A percentile compares a stretch with the other conserved stretches of the same genome.
Evolutionary conservation across 2,888 invertebrate species (phyloP).

Genomic region (Oxycera nigricornis): DNA sequence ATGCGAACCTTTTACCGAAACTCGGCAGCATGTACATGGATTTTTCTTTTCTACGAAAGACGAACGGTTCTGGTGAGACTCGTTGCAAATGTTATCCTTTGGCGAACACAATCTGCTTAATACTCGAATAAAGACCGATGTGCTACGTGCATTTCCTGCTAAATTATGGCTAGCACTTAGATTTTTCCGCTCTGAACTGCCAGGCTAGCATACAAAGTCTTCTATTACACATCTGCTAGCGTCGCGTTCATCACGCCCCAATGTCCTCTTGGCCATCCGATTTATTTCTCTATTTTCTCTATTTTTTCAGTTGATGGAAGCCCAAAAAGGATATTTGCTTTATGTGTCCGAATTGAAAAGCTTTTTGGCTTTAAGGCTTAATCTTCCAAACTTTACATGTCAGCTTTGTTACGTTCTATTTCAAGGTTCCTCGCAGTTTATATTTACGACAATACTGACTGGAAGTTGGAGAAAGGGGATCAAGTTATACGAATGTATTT

Average conservation of each 20-base stretch:
- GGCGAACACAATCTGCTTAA: slow-evolving; percentile 35
- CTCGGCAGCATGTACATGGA: not conserved
- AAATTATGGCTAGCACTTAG: slow-evolving; percentile 31
- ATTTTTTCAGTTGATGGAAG: not conserved
- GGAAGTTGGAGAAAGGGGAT: no score
- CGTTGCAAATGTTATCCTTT: slow-evolving; percentile 24
- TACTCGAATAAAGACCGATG: slow-evolving; percentile 35
- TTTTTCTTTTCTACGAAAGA: not conserved
- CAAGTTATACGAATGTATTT: no score
- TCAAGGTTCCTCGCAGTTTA: not conserved
- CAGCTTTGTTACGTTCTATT: slow-evolving; percentile 2
- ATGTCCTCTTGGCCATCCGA: not conserved
- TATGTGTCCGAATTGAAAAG: slow-evolving; percentile 21
- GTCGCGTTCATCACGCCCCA: not conserved
- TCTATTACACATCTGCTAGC: not conserved
- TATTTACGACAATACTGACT: not conserved
- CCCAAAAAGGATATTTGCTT: slow-evolving; percentile 9
- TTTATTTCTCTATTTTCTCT: slow-evolving; percentile 3
- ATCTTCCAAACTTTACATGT: slow-evolving; percentile 30
- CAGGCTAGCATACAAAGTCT: not conserved
- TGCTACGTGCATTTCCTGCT: slow-evolving; percentile 34
- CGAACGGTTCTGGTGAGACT: not conserved
- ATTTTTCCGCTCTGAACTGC: not conserved
- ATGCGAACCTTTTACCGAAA: not conserved
- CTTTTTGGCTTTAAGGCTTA: slow-evolving; percentile 37